Evolutionary conservation across 2,113 vertebrate species (phyloP).

Genomic region (Pavo muticus): DNA sequence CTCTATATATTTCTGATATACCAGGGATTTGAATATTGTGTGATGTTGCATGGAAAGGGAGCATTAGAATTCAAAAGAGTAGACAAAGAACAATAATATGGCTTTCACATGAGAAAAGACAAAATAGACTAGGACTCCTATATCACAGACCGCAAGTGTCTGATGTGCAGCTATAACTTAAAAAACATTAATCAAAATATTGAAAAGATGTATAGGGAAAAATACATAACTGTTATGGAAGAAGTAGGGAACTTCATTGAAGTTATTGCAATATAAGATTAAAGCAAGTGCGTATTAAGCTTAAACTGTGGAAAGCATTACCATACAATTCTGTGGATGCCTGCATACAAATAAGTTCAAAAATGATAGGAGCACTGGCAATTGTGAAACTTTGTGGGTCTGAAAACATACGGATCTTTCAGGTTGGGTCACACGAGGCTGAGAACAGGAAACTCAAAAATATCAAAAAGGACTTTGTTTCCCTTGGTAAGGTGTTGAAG

Average conservation of each 20-base stretch:
- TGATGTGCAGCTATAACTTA: not conserved
- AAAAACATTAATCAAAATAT: not conserved
- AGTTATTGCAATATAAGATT: not conserved
- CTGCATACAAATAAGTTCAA: not conserved
- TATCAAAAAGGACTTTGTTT: no score
- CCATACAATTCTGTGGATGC: not conserved
- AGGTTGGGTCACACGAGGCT: not conserved
- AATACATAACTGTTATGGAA: not conserved
- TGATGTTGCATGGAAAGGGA: not conserved
- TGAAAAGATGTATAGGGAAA: not conserved
- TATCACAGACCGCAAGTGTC: not conserved
- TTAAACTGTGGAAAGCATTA: not conserved
- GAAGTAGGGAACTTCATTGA: not conserved
- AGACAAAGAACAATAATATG: not conserved
- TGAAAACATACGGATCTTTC: not conserved
- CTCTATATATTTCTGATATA: not conserved
- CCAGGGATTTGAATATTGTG: not conserved
- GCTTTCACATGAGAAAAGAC: not conserved
- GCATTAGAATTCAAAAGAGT: not conserved
- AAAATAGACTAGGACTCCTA: not conserved
- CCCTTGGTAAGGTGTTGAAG: no score
- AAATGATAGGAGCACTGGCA: not conserved
- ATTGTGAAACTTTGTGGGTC: not conserved
- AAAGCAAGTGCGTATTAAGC: not conserved
- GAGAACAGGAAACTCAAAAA: no score